Conservation (phyloP, 2,797 vertebrate species). For the Aotus griseimembra region DNA sequence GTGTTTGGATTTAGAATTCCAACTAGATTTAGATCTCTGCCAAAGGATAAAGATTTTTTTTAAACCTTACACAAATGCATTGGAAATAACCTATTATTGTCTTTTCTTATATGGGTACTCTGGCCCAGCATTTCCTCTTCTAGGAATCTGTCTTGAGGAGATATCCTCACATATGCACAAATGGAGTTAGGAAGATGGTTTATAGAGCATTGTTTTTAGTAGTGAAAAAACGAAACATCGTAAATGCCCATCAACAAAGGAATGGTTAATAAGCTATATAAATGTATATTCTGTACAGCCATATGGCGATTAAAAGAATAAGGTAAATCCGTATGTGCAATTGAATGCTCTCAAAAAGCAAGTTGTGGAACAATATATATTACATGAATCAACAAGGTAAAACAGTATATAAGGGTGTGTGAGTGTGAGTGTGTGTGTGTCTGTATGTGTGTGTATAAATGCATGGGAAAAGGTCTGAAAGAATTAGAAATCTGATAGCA, state of each 20-base stretch:
- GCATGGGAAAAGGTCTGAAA: neutral
- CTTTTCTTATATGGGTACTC: neutral
- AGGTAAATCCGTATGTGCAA: neutral
- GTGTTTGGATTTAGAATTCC: slow-evolving; percentile 6
- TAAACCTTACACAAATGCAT: neutral
- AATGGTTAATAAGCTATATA: neutral
- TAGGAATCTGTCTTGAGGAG: neutral
- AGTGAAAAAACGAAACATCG: neutral
- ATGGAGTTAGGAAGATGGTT: neutral
- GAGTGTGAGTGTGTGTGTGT: accelerated
- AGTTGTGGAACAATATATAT: neutral
- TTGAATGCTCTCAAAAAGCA: neutral
- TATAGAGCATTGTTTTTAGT: neutral
- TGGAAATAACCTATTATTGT: neutral
- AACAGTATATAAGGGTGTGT: neutral
- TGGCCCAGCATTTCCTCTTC: neutral
- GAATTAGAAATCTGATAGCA: neutral
- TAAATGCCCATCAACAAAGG: neutral
- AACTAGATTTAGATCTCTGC: slow-evolving; percentile 5
- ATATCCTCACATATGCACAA: neutral
- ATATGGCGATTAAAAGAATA: neutral
- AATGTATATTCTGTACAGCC: neutral
- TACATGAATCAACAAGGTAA: neutral
- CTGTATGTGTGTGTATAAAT: neutral
- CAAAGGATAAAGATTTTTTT: neutral